Evolutionary conservation across 2,113 vertebrate species (phyloP).

Genomic region (Rhinopomastus cyanomelas): DNA sequence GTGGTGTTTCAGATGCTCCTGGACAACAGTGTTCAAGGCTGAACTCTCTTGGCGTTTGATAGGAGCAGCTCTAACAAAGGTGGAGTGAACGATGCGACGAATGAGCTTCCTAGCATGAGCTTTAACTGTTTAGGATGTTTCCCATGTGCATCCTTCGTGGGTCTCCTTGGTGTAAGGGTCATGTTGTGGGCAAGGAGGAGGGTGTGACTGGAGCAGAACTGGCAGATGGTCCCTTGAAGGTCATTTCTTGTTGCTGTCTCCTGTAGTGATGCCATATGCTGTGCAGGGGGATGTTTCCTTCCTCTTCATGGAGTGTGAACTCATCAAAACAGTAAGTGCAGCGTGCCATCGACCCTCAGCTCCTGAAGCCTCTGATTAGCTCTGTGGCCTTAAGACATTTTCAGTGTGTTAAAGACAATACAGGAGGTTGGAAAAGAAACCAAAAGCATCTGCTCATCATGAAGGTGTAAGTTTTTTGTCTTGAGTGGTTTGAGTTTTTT

Average conservation of each 20-base stretch:
- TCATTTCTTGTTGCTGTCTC: slow-evolving; percentile 61
- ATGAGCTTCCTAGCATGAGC: slow-evolving; percentile 15
- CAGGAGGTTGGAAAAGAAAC: not conserved
- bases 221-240: slow-evolving; percentile 67
- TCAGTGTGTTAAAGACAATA: not conserved
- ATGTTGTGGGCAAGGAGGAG: slow-evolving; percentile 62
- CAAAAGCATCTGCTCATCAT: not conserved
- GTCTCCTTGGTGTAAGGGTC: slow-evolving; percentile 56
- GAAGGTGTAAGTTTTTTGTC: not conserved
- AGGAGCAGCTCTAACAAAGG: slow-evolving; percentile 30
- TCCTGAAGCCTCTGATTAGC: slow-evolving; percentile 10
- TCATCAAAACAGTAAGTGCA: slow-evolving; percentile 58
- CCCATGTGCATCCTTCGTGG: slow-evolving; percentile 49
- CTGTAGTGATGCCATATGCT: slow-evolving; percentile 67
- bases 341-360: not conserved
- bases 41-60: slow-evolving; percentile 49
- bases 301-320: slow-evolving; percentile 59
- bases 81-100: slow-evolving; percentile 50
- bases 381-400: slow-evolving; percentile 8
- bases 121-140: slow-evolving; percentile 63
- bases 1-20: slow-evolving; percentile 16
- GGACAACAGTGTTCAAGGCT: slow-evolving; percentile 50
- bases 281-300: slow-evolving; percentile 56
- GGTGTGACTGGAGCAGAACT: slow-evolving; percentile 53
- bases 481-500: not conserved